Percentiles rank a stretch among this genome's conserved stretches.
These are phyloP conservation scores for Rana temporaria DNA, from an alignment of 2,113 vertebrate species.

Conservation along the genomic window DNA sequence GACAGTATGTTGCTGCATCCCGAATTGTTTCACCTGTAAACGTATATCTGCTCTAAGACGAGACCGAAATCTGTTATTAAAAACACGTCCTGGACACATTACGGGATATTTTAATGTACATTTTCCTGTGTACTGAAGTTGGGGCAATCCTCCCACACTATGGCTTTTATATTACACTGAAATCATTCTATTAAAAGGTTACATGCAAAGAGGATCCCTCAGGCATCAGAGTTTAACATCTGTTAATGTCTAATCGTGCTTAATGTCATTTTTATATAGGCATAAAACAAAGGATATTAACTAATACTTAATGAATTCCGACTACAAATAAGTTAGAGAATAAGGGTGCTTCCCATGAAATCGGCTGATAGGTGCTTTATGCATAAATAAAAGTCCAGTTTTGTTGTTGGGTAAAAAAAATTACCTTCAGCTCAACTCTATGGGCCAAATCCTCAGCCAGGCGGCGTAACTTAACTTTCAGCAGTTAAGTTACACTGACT, in stretches of 20 bases:
- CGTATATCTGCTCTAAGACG: background rate
- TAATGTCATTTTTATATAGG: conserved; percentile 58
- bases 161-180: conserved; percentile 35
- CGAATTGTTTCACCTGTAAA: conserved; percentile 11
- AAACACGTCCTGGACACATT: background rate
- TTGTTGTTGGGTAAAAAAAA: too few species aligned
- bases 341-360: background rate
- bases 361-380: conserved; percentile 1
- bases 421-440: too few species aligned
- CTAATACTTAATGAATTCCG: conserved; percentile 51
- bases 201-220: conserved; percentile 48
- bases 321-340: conserved; percentile 33
- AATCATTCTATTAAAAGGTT: conserved; percentile 54
- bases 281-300: conserved; percentile 55
- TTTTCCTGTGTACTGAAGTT: background rate
- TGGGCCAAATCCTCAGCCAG: too few species aligned
- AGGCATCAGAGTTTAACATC: conserved; percentile 53
- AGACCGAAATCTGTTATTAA: background rate
- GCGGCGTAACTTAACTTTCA: too few species aligned
- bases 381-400: too few species aligned
- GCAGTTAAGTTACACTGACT: too few species aligned
- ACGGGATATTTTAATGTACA: background rate
- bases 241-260: conserved; percentile 55
- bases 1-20: conserved; percentile 15
- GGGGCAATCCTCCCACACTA: background rate